These are phyloP conservation scores for Diadegma fenestrale DNA, from an alignment of 2,888 invertebrate species.

Conservation along the genomic window DNA sequence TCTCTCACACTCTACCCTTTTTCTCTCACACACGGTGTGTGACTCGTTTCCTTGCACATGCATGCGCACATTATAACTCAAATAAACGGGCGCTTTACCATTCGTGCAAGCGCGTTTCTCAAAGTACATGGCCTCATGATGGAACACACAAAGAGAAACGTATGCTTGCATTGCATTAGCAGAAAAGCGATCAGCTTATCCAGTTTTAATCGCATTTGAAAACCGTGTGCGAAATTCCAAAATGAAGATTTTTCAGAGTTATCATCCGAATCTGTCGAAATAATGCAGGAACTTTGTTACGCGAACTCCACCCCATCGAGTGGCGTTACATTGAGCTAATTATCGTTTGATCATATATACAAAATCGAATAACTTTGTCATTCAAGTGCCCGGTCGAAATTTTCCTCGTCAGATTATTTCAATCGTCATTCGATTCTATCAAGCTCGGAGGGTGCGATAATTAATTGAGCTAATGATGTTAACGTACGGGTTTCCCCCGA, in stretches of 20 bases:
- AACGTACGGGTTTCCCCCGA: conserved; percentile 66
- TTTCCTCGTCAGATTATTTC: not conserved
- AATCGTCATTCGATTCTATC: not conserved
- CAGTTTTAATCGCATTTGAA: conserved; percentile 38
- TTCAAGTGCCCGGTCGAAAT: not conserved
- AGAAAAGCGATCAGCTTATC: conserved; percentile 43
- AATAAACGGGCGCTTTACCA: conserved; percentile 54
- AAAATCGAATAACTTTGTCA: not conserved
- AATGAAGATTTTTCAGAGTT: not conserved
- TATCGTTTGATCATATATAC: not conserved
- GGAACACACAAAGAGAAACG: conserved; percentile 52
- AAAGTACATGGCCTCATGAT: conserved; percentile 75
- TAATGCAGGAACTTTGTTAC: conserved; percentile 18
- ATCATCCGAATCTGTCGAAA: conserved; percentile 17
- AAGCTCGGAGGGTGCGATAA: not conserved
- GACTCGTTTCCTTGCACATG: conserved; percentile 33
- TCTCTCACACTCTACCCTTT: conserved; percentile 25
- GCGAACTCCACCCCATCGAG: not conserved
- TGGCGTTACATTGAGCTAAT: not conserved
- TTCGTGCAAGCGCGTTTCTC: conserved; percentile 62
- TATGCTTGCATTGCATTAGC: conserved; percentile 78
- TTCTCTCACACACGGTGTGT: not conserved
- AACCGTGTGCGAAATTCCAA: not conserved
- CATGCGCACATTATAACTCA: conserved; percentile 56
- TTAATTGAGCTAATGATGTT: not conserved